These are phyloP conservation scores for Drosophila prosaltans DNA, from an alignment of 1,140 invertebrate genomes.

Conservation along the genomic window DNA sequence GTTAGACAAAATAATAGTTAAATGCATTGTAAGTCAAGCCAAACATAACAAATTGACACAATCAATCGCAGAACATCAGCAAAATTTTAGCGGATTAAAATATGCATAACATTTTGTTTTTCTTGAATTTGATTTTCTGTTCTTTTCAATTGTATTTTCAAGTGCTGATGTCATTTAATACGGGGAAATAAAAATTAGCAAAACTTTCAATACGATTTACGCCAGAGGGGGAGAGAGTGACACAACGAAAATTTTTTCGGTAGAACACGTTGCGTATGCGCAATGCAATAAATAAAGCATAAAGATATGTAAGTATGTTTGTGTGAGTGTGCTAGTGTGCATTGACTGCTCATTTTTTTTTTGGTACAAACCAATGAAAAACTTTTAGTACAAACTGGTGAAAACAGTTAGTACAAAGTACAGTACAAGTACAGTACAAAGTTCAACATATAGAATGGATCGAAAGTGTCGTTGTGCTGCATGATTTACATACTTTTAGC, in stretches of 20 bases:
- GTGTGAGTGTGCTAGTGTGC: slow-evolving; percentile 31
- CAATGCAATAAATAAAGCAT: slow-evolving; percentile 33
- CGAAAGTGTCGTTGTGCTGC: no score
- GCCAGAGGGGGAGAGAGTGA: slow-evolving; percentile 3
- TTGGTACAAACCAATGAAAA: background rate
- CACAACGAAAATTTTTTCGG: background rate
- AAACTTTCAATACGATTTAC: slow-evolving; percentile 72
- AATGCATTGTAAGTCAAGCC: background rate
- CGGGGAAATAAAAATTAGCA: slow-evolving; percentile 50
- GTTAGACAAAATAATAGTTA: slow-evolving; percentile 9
- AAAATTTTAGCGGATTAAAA: slow-evolving; percentile 52
- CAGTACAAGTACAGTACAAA: no score
- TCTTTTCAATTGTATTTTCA: slow-evolving; percentile 62
- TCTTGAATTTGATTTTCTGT: background rate
- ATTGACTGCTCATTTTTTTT: background rate
- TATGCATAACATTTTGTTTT: slow-evolving; percentile 18
- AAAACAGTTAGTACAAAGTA: background rate
- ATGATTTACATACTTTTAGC: background rate
- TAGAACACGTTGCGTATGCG: slow-evolving; percentile 63
- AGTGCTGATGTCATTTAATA: slow-evolving; percentile 69
- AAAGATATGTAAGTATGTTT: slow-evolving; percentile 48
- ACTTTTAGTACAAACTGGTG: background rate
- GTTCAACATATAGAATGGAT: background rate
- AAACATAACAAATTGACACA: slow-evolving; percentile 22
- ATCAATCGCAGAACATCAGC: slow-evolving; percentile 49